Percentiles rank a stretch among this genome's conserved stretches.
Conservation (phyloP, 2,888 invertebrate genomes). For the Perizoma affinitatum region DNA sequence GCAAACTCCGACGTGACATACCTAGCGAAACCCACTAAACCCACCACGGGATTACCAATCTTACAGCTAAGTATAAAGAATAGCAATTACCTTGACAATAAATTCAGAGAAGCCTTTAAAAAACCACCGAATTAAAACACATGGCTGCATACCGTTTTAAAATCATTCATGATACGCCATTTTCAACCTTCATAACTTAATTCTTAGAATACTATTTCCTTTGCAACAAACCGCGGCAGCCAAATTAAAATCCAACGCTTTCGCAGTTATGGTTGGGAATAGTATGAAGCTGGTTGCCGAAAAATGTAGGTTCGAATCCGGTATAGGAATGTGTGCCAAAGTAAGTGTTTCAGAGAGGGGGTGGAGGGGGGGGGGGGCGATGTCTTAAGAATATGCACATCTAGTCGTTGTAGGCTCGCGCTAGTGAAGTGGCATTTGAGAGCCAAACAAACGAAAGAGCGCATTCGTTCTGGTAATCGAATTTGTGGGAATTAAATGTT, state of each 20-base stretch:
- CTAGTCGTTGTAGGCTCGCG: constrained; percentile 38
- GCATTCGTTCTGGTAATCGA: constrained; percentile 23
- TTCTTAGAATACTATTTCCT: constrained; percentile 34
- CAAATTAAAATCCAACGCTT: constrained; percentile 35
- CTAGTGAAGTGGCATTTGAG: constrained; percentile 39
- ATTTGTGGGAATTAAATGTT: constrained; percentile 18
- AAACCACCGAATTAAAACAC: constrained; percentile 64
- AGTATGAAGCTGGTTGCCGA: constrained; percentile 46
- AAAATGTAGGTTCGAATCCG: constrained; percentile 75
- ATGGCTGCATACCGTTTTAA: constrained; percentile 70
- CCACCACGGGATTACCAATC: constrained; percentile 29
- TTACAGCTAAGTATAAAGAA: constrained; percentile 12
- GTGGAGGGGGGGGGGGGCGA: constrained; percentile 45
- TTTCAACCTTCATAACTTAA: constrained; percentile 54
- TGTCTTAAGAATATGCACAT: constrained; percentile 62
- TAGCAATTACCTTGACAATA: constrained; percentile 22
- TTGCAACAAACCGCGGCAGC: background rate
- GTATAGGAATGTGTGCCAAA: constrained; percentile 75
- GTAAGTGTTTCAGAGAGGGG: constrained; percentile 60
- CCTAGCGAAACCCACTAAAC: constrained; percentile 49
- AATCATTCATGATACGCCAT: constrained; percentile 58
- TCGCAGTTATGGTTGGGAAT: constrained; percentile 46
- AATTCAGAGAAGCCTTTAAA: constrained; percentile 48
- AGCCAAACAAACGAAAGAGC: constrained; percentile 29
- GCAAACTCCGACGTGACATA: constrained; percentile 56